Base-by-base conservation (phyloP, 2,797 vertebrate species). In the Epinephelus coioides region DNA sequence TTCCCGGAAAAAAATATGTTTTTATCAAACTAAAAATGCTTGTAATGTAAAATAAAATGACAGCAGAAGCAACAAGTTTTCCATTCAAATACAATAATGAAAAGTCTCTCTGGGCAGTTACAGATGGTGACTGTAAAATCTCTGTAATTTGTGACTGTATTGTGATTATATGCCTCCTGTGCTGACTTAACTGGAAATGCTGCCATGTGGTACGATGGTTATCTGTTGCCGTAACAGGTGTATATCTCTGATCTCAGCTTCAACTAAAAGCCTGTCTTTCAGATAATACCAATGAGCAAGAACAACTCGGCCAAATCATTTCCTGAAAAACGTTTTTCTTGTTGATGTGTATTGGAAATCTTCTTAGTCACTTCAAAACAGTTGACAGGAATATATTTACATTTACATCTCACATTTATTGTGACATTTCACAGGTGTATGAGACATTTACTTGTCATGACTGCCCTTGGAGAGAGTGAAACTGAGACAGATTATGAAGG, bases 371-470 rank as follows among this genome's bases (percentile, higher is more conserved):
- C 62, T 65, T 79, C 43, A 40, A 76, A 60, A 19, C 50, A 59
- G 34, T 49, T 59, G 53, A 56, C 50, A 18, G 15, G 10, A 50
- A 75, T 62, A 8, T 57, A 12, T 60, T 38, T n/a, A 46, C n/a
- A 51, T 79, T 55, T 21, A 43, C 23, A 51, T 27, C 30, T 76
- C 19, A 46, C n/a, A 62, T 78, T 79, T 78, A 68, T 69, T 81
- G 46, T 61, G 50, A 84, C 38, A 60, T 62, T 65, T 67, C 6
- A 21, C 23, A 66, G 13, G 15, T 11, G 44, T 44, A n/a, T 49
- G 21, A 50, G 6, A 51, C 40, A 49, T 69, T 51, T 40, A 30
- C 12, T 50, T 49, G 57, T 27, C 4, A 59, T 62, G 67, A 17
- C 43, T 17, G 69, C 21, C 34, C 11, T 40, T 60, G 23, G 55